Evolutionary conservation across 2,888 invertebrate species (phyloP), one percentile per base, ranked within the genome.

Genomic region (Caenorhabditis drosophilae): DNA sequence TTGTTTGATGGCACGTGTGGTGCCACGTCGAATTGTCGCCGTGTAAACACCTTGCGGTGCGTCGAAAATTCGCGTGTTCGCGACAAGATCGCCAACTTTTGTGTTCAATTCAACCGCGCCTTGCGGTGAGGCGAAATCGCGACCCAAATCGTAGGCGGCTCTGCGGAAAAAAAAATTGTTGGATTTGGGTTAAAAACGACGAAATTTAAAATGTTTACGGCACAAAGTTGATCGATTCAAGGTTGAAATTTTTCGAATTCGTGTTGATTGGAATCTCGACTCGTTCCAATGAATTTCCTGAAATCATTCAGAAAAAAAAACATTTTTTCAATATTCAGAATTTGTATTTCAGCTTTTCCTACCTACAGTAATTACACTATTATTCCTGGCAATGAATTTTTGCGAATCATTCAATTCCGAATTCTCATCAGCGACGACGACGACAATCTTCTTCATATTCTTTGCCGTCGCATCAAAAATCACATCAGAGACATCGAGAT

Each of bases 1-100:
- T 42, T 70, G 38, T 27, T 20, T 40, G 18, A 40, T 16, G 15
- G 7, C 27, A 12, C 26, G 11, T 11, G 4, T 15, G 4, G 23
- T 15, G n/a, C 47, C 27, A 27, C 15, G 25, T 47, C 16, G 12
- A 47, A 22, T 44, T 18, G 22, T 18, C 7, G 63, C 60, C 12
- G 60, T 60, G 20, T 66, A 66, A 4, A 67, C 51, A 2, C 60
- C 67, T 46, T 67, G 61, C 1, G 67, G 67, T 1, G 61, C 49
- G 36, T 61, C 67, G 18, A 61, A 16, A 44, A 67, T 53, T 12
- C 31, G 38, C n/a, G 46, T 46, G 31, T 46, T 66, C 1, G 60
- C 60, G 46, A 60, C 53, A 0, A 66, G 16, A 18, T 66, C 60
- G 20, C 66, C 66, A 12, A 60, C 56, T 31, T 56, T 46, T 23